Evolutionary conservation across 2,113 vertebrate genomes (phyloP).

Genomic region (Hydrochoerus hydrochaeris): DNA sequence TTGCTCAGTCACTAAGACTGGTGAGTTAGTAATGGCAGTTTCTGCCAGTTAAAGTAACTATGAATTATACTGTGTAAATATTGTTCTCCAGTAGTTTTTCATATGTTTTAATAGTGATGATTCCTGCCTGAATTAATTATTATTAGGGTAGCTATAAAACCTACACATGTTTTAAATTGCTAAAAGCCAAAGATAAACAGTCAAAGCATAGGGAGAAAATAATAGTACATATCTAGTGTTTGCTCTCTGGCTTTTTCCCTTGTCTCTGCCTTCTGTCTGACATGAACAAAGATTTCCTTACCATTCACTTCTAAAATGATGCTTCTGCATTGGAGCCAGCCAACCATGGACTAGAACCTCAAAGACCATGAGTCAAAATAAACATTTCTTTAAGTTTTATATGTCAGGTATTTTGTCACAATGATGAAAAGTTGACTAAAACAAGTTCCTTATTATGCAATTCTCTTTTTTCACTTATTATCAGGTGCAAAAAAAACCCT

Average conservation of each 20-base stretch:
- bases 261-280: not conserved
- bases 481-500: not conserved
- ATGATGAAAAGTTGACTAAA: not conserved
- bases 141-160: not conserved
- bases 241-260: not conserved
- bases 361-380: not conserved
- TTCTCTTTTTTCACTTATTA: constrained; percentile 15
- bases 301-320: not conserved
- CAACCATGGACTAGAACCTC: not conserved
- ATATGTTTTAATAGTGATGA: constrained; percentile 20
- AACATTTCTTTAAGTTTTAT: not conserved
- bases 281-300: not conserved
- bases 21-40: not conserved
- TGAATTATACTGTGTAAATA: not conserved
- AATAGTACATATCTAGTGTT: not conserved
- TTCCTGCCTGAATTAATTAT: constrained; percentile 28
- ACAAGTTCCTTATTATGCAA: not conserved
- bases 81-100: not conserved
- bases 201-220: not conserved
- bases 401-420: not conserved
- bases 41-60: not conserved
- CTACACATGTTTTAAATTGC: constrained; percentile 24
- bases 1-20: not conserved
- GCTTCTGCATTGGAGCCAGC: not conserved
- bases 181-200: constrained; percentile 10